Evolutionary conservation across 2,113 vertebrate species (phyloP).

Genomic region (Ahaetulla prasina): DNA sequence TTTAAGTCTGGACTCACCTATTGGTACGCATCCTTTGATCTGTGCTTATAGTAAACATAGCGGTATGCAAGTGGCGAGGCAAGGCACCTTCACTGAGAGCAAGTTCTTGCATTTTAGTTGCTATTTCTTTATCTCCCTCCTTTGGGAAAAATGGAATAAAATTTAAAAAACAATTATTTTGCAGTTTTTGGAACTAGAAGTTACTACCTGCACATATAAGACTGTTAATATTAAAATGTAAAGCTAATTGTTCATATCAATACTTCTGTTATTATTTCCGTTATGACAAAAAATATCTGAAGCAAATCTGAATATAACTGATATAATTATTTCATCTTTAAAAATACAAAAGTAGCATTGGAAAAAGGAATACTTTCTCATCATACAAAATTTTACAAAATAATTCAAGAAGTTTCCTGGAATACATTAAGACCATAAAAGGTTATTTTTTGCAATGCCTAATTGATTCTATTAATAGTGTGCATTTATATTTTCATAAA

Average conservation of each 20-base stretch:
- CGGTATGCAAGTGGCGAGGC: conserved; percentile 92
- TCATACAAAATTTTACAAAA: not conserved
- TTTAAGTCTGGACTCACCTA: conserved; percentile 72
- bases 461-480: not conserved
- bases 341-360: not conserved
- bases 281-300: not conserved
- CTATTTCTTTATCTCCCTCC: conserved; percentile 98
- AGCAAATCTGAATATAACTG: not conserved
- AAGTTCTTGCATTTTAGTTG: conserved; percentile 98
- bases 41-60: conserved; percentile 94
- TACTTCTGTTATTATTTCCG: not conserved
- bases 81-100: conserved; percentile 96
- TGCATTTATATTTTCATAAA: not conserved
- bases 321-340: not conserved
- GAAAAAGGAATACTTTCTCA: not conserved
- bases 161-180: conserved; percentile 62
- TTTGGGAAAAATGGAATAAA: conserved; percentile 74
- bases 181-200: conserved; percentile 18
- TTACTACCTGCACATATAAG: not conserved
- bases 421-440: not conserved
- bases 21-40: conserved; percentile 99
- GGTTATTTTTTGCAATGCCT: not conserved
- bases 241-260: not conserved
- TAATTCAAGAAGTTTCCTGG: not conserved
- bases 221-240: not conserved